phyloP scores from a whole-genome alignment of 1,140 invertebrate genomes.

The Drosophila asahinai region DNA sequence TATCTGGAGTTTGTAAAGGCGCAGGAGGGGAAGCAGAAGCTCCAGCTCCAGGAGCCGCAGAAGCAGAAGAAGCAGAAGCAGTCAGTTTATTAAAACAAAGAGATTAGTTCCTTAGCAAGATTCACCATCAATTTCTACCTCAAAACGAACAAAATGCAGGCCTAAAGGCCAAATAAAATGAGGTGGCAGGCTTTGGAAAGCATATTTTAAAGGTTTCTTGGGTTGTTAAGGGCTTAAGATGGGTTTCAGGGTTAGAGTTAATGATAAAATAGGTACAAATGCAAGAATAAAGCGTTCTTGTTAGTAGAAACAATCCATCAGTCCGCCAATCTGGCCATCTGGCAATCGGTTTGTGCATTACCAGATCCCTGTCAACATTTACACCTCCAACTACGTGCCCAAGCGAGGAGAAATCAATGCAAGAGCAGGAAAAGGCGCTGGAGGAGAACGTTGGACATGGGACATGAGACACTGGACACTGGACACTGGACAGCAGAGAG shows the following conservation, averaged over 20 bases:
- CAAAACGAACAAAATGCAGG: neutral
- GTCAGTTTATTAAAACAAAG: slow-evolving; percentile 64
- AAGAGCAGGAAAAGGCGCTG: slow-evolving; percentile 10
- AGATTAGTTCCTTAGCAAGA: slow-evolving; percentile 34
- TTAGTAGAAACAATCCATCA: neutral
- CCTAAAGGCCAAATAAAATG: neutral
- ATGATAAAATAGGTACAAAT: too few species aligned
- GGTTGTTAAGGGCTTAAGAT: too few species aligned
- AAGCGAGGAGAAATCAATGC: slow-evolving; percentile 37
- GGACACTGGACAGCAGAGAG: neutral
- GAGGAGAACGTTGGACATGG: slow-evolving; percentile 3
- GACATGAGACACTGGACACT: slow-evolving; percentile 12
- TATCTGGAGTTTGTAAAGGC: slow-evolving; percentile 97
- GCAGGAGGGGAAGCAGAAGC: slow-evolving; percentile 89
- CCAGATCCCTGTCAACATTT: slow-evolving; percentile 40
- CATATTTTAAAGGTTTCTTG: neutral
- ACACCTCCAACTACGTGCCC: slow-evolving; percentile 31
- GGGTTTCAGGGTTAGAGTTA: too few species aligned
- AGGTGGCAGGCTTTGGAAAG: too few species aligned
- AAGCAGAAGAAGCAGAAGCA: slow-evolving; percentile 55
- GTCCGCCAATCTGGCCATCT: neutral
- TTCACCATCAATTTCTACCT: slow-evolving; percentile 30
- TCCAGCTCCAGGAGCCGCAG: slow-evolving; percentile 39
- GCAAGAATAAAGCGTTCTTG: too few species aligned
- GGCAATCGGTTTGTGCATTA: slow-evolving; percentile 22